Evolutionary conservation across 1,140 invertebrate genomes (phyloP).

Genomic region (Papilio aristodemus): DNA sequence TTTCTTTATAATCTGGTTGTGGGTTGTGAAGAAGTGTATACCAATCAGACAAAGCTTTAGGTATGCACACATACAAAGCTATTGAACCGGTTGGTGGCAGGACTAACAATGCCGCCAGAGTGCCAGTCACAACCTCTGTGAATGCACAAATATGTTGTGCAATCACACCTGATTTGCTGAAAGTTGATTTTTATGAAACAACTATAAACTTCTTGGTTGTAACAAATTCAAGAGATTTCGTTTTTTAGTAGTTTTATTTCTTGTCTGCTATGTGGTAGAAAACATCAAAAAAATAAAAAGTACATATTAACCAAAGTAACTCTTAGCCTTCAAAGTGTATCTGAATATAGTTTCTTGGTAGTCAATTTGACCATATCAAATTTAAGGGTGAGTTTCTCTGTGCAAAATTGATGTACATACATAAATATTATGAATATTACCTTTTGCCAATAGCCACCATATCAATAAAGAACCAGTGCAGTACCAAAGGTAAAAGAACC

Average conservation of each 20-base stretch:
- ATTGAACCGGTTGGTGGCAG: slow-evolving; percentile 89
- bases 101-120: slow-evolving; percentile 87
- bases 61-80: slow-evolving; percentile 87
- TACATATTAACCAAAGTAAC: too few relatives aligned
- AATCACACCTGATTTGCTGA: slow-evolving; percentile 62
- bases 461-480: slow-evolving; percentile 97
- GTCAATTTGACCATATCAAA: too few relatives aligned
- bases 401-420: neutral
- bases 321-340: too few relatives aligned
- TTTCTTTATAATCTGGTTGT: slow-evolving; percentile 92
- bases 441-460: slow-evolving; percentile 87
- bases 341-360: too few relatives aligned
- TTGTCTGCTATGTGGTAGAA: too few relatives aligned
- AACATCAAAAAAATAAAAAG: too few relatives aligned
- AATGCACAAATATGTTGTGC: slow-evolving; percentile 90
- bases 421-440: slow-evolving; percentile 67
- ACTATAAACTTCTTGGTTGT: too few relatives aligned
- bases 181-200: slow-evolving; percentile 37
- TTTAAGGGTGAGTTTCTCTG: too few relatives aligned
- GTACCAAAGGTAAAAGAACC: slow-evolving; percentile 89
- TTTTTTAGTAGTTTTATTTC: too few relatives aligned
- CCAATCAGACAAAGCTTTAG: slow-evolving; percentile 93
- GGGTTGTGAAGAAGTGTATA: slow-evolving; percentile 98
- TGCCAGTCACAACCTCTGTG: slow-evolving; percentile 88
- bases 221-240: too few relatives aligned